These are phyloP conservation scores for Brachionus rubens DNA, from an alignment of 1,140 invertebrate species.

Conservation along the genomic window DNA sequence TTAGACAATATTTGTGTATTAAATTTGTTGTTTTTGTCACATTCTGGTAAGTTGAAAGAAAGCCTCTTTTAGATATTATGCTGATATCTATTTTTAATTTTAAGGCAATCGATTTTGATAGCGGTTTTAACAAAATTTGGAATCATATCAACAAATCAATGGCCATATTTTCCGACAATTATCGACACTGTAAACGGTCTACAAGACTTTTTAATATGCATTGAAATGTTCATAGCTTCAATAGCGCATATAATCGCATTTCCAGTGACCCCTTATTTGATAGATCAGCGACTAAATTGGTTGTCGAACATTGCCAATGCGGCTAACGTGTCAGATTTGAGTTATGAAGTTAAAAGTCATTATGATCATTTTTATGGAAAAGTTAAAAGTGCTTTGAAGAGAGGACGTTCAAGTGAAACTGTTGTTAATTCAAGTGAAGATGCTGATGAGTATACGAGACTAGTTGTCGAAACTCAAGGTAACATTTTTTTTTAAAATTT, in stretches of 20 bases:
- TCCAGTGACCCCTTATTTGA: slow-evolving; percentile 78
- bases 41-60: slow-evolving; percentile 77
- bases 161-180: slow-evolving; percentile 42
- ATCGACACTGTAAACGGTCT: slow-evolving; percentile 48
- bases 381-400: slow-evolving; percentile 8
- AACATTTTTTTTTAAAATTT: not conserved
- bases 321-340: slow-evolving; percentile 38
- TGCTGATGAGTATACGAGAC: slow-evolving; percentile 10
- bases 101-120: slow-evolving; percentile 84
- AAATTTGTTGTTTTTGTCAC: slow-evolving; percentile 96
- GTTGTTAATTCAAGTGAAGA: not conserved
- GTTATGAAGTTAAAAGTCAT: slow-evolving; percentile 33
- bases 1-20: slow-evolving; percentile 94
- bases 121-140: slow-evolving; percentile 76
- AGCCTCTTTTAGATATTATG: slow-evolving; percentile 14
- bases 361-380: slow-evolving; percentile 29
- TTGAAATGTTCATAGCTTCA: slow-evolving; percentile 94
- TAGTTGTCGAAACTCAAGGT: slow-evolving; percentile 20
- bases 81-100: slow-evolving; percentile 54
- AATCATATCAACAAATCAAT: slow-evolving; percentile 67
- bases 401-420: not conserved
- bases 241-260: slow-evolving; percentile 92
- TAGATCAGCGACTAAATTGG: slow-evolving; percentile 27
- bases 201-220: slow-evolving; percentile 89
- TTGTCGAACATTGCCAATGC: slow-evolving; percentile 37